Conservation (phyloP, 2,797 vertebrate species). For the Hippopotamyrus pictus region DNA sequence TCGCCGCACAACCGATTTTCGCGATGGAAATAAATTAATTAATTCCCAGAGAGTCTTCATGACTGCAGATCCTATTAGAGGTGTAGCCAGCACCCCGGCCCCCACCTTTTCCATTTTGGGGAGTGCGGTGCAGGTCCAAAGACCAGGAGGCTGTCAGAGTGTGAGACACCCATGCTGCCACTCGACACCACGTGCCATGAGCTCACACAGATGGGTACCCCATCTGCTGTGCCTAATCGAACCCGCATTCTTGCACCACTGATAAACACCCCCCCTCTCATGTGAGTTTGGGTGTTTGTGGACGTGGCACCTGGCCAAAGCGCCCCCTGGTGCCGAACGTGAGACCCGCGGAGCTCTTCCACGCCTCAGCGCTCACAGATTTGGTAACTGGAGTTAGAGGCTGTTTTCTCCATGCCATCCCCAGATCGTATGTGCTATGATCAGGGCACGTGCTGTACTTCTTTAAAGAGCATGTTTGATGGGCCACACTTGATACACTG, state of each 20-base stretch:
- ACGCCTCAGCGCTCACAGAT: neutral
- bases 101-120: neutral
- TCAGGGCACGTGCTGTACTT: neutral
- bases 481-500: conserved; percentile 47
- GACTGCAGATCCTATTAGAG: neutral
- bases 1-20: neutral
- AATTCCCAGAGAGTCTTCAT: neutral
- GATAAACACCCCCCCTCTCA: neutral
- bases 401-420: neutral
- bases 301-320: neutral
- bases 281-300: conserved; percentile 18
- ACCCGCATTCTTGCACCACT: neutral
- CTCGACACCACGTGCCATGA: neutral
- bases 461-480: conserved; percentile 55
- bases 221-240: conserved; percentile 1
- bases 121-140: neutral
- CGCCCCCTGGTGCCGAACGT: neutral
- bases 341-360: neutral
- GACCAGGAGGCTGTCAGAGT: neutral
- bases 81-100: neutral
- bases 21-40: neutral
- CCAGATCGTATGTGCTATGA: neutral
- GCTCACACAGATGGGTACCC: neutral
- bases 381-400: neutral
- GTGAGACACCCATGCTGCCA: neutral